These are phyloP conservation scores for Meles meles DNA, from an alignment of 2,113 vertebrate species.

Conservation along the genomic window DNA sequence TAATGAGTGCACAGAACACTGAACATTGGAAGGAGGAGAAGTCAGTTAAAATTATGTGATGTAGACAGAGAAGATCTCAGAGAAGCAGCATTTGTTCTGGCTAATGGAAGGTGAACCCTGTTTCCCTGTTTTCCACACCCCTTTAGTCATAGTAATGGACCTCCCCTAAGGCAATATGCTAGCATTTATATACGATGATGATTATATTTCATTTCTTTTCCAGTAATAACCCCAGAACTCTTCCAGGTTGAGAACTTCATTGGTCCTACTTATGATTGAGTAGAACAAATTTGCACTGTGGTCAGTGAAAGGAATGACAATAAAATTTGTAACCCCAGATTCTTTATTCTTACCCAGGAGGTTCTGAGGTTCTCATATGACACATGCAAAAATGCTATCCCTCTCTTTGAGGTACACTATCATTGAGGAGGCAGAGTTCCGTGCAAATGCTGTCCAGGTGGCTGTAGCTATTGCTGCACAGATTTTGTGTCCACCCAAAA, in stretches of 20 bases:
- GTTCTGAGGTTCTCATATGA: background rate
- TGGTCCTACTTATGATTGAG: background rate
- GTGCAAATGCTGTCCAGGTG: background rate
- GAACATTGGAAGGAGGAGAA: background rate
- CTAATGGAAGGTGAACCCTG: background rate
- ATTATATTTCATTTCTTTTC: background rate
- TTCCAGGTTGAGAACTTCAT: background rate
- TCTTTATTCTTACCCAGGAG: background rate
- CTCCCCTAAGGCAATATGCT: background rate
- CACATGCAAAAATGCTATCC: background rate
- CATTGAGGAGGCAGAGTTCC: background rate
- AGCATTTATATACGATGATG: background rate
- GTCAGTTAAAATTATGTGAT: background rate
- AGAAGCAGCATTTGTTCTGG: background rate
- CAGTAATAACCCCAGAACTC: background rate
- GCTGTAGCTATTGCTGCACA: background rate
- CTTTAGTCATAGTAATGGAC: background rate
- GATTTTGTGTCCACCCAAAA: background rate
- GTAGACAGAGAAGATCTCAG: background rate
- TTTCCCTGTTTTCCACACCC: background rate
- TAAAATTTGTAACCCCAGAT: background rate
- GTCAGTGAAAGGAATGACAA: background rate
- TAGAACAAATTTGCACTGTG: background rate
- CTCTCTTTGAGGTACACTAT: rapidly evolving
- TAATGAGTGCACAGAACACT: background rate